Conservation (phyloP, 1,140 invertebrate species). For the Tetragnatha versicolor region DNA sequence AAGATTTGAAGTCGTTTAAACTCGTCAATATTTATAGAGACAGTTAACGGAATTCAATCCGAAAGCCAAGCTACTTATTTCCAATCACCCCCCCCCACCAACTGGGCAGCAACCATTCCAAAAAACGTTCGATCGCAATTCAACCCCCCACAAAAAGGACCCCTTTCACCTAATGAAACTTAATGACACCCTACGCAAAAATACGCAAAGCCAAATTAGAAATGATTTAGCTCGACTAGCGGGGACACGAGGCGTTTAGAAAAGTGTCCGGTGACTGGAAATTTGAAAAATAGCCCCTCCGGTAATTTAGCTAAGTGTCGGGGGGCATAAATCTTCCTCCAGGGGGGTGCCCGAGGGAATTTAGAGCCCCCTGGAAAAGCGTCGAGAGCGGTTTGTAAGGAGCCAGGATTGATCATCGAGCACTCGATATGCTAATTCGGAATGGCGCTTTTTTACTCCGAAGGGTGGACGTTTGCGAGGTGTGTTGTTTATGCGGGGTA, state of each 20-base stretch:
- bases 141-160: too few species aligned
- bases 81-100: too few species aligned
- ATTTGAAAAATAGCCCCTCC: conserved; percentile 33
- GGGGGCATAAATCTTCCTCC: neutral
- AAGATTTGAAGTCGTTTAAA: too few species aligned
- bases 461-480: too few species aligned
- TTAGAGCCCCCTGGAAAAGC: neutral
- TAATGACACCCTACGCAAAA: neutral
- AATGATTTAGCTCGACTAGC: conserved; percentile 7
- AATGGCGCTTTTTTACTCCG: neutral
- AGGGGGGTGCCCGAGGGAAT: neutral
- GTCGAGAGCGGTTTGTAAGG: conserved; percentile 16
- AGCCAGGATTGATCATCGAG: neutral
- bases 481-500: too few species aligned
- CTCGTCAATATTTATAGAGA: too few species aligned
- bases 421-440: conserved; percentile 11
- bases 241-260: conserved; percentile 1
- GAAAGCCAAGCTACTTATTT: too few species aligned
- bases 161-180: too few species aligned
- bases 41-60: too few species aligned
- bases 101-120: too few species aligned
- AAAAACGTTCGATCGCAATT: too few species aligned
- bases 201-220: conserved; percentile 20
- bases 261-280: conserved; percentile 8
- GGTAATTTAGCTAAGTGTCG: conserved; percentile 30